Conservation (phyloP, 2,113 vertebrate genomes). For the Sylvietta virens region DNA sequence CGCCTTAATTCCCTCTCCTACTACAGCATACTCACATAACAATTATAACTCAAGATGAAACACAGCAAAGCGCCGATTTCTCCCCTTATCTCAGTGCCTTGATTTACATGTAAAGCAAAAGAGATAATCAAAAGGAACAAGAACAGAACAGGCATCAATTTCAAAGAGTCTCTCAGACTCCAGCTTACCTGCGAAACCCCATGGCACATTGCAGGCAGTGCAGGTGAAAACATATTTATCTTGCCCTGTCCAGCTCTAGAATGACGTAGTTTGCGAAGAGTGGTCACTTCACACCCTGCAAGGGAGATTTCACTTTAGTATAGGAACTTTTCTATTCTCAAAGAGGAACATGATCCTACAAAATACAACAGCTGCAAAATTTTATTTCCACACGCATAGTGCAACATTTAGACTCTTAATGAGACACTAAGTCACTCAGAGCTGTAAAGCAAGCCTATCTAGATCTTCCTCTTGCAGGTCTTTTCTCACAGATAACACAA, state of each 20-base stretch:
- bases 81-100: neutral
- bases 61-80: neutral
- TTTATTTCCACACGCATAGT: neutral
- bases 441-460: neutral
- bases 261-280: neutral
- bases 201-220: neutral
- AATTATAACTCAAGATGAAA: neutral
- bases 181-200: neutral
- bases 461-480: neutral
- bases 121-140: neutral
- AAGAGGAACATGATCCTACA: neutral
- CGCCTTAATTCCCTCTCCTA: neutral
- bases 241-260: neutral
- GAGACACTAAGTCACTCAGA: neutral
- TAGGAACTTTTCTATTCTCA: neutral
- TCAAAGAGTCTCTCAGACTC: neutral
- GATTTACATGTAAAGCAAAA: neutral
- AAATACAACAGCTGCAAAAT: neutral
- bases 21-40: neutral
- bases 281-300: neutral
- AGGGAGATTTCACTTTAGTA: neutral
- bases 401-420: neutral
- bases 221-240: neutral
- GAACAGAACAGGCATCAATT: neutral
- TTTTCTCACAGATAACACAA: neutral